Conservation (phyloP, 92 coral and sea anemone species). For the Epizoanthus stellaris region DNA sequence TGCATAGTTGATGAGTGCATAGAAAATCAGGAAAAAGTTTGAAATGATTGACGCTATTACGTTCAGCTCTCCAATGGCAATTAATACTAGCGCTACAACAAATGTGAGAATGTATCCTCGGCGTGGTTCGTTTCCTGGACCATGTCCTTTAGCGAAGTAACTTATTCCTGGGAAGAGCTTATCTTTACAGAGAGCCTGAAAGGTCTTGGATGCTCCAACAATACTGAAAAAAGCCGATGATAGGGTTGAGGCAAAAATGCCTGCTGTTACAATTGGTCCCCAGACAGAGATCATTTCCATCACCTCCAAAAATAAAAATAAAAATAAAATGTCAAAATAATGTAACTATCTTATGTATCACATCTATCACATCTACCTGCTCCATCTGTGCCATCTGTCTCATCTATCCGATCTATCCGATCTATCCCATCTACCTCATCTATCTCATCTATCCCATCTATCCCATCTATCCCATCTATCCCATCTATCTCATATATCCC, state of each 20-base stretch:
- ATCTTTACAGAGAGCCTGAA: slow-evolving; percentile 96
- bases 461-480: too few relatives aligned
- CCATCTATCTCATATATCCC: too few relatives aligned
- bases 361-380: too few relatives aligned
- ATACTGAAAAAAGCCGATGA: slow-evolving; percentile 99
- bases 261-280: slow-evolving; percentile 97
- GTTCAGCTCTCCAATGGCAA: slow-evolving; percentile 89
- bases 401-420: too few relatives aligned
- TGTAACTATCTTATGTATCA: too few relatives aligned
- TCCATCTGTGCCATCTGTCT: too few relatives aligned
- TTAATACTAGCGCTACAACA: slow-evolving; percentile 79
- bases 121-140: slow-evolving; percentile 94
- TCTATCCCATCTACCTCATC: too few relatives aligned
- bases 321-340: too few relatives aligned
- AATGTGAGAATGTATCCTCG: slow-evolving; percentile 90
- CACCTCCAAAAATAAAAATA: slow-evolving; percentile 73
- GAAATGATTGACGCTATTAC: slow-evolving; percentile 95
- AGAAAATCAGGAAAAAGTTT: slow-evolving; percentile 87
- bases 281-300: slow-evolving; percentile 92
- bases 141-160: slow-evolving; percentile 83
- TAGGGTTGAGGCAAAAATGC: slow-evolving; percentile 96
- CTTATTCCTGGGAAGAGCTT: slow-evolving; percentile 82
- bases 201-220: slow-evolving; percentile 97
- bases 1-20: slow-evolving; percentile 96
- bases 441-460: too few relatives aligned